phyloP scores from a whole-genome alignment of 2,113 vertebrate species.

The Pomatostomus ruficeps region DNA sequence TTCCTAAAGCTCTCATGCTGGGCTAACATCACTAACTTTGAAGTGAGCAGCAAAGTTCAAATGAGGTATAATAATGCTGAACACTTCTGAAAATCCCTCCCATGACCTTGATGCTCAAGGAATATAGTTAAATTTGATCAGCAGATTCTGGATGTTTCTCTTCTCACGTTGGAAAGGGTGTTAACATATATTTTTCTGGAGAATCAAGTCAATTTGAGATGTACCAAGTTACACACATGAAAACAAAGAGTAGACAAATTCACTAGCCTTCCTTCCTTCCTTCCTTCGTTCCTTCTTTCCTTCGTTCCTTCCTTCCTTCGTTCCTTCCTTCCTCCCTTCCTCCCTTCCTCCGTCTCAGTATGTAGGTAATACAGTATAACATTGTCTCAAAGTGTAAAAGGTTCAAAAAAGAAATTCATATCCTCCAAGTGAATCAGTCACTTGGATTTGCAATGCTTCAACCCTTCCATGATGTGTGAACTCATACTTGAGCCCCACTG shows the following conservation, averaged over 20 bases:
- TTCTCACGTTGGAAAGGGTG: background rate
- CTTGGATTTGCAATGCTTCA: background rate
- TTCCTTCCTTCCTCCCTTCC: no score
- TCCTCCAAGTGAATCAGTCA: background rate
- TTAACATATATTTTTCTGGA: background rate
- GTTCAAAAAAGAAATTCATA: background rate
- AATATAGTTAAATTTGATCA: background rate
- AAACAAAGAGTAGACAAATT: background rate
- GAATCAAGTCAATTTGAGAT: background rate
- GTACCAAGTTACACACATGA: background rate
- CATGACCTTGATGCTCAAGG: background rate
- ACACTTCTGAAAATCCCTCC: background rate
- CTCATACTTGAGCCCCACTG: background rate
- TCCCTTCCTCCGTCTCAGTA: no score
- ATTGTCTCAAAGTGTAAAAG: background rate
- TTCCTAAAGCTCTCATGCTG: background rate
- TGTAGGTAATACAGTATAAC: background rate
- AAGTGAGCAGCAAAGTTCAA: constrained; percentile 10
- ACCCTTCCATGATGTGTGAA: background rate
- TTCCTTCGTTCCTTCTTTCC: background rate
- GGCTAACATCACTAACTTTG: background rate
- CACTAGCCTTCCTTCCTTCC: background rate
- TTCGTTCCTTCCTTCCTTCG: no score
- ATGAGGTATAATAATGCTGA: constrained; percentile 2
- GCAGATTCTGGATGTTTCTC: background rate